Conservation (phyloP, 1,140 invertebrate species). For the Carcinoscorpius rotundicauda region DNA sequence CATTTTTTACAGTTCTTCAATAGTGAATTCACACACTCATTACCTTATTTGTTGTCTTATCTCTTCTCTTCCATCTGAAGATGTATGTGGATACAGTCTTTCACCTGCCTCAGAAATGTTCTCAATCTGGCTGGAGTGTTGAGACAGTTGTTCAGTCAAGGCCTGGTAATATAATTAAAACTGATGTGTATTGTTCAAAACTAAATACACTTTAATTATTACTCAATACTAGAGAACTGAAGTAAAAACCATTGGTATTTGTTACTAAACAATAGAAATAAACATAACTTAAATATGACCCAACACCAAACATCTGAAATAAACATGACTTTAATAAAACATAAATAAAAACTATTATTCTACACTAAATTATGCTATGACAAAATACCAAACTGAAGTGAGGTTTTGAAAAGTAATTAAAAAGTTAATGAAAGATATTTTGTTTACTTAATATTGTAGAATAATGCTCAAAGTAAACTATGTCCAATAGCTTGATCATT, state of each 20-base stretch:
- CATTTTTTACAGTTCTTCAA: no score
- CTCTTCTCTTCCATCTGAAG: conserved; percentile 81
- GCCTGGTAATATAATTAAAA: conserved; percentile 32
- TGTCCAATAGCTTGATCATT: no score
- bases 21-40: not conserved
- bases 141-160: conserved; percentile 62
- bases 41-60: conserved; percentile 42
- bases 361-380: no score
- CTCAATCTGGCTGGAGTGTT: conserved; percentile 70
- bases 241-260: conserved; percentile 31
- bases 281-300: no score
- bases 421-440: no score
- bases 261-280: conserved; percentile 46
- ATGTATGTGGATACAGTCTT: conserved; percentile 81
- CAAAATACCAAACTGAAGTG: not conserved
- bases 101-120: conserved; percentile 76
- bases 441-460: no score
- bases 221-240: no score
- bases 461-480: no score
- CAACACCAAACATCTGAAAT: no score
- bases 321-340: conserved; percentile 4
- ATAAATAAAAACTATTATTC: not conserved
- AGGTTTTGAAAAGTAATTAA: no score
- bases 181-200: no score
- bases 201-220: no score